Evolutionary conservation across 2,888 invertebrate genomes (phyloP).

Genomic region (Rhogogaster chlorosoma): DNA sequence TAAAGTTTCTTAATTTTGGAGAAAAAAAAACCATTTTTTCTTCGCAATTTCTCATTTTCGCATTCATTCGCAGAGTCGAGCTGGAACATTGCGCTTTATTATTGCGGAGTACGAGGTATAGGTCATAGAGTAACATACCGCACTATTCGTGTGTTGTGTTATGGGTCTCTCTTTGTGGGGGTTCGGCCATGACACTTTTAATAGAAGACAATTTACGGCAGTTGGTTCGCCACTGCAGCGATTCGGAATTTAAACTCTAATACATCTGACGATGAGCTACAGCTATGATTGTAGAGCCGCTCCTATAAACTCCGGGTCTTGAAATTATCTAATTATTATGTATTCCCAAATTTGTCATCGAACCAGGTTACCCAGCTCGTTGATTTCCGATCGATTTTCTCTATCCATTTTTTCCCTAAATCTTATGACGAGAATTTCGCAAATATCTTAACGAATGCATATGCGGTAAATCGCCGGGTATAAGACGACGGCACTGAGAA

Average conservation of each 20-base stretch:
- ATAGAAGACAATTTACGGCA: conserved; percentile 75
- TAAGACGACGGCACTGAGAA: conserved; percentile 21
- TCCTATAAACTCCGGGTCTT: too few species aligned
- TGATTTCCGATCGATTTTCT: too few species aligned
- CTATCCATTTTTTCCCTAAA: too few species aligned
- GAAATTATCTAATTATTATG: too few species aligned
- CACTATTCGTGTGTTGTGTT: not conserved
- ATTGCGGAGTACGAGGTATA: not conserved
- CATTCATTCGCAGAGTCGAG: too few species aligned
- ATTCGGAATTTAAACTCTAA: conserved; percentile 69
- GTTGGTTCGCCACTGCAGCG: conserved; percentile 62
- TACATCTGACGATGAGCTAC: conserved; percentile 65
- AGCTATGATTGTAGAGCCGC: conserved; percentile 35
- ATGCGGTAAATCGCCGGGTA: not conserved
- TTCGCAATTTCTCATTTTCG: too few species aligned
- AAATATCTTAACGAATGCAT: conserved; percentile 18
- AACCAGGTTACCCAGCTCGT: too few species aligned
- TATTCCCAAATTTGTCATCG: too few species aligned
- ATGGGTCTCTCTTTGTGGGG: not conserved
- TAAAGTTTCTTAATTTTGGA: too few species aligned
- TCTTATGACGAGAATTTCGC: too few species aligned
- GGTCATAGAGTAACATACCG: not conserved
- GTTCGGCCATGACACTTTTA: conserved; percentile 76
- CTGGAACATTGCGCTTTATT: not conserved
- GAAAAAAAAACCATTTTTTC: too few species aligned